Percentiles rank a stretch among this genome's conserved stretches.
Conservation (phyloP, 2,113 vertebrate species). For the Carollia perspicillata region DNA sequence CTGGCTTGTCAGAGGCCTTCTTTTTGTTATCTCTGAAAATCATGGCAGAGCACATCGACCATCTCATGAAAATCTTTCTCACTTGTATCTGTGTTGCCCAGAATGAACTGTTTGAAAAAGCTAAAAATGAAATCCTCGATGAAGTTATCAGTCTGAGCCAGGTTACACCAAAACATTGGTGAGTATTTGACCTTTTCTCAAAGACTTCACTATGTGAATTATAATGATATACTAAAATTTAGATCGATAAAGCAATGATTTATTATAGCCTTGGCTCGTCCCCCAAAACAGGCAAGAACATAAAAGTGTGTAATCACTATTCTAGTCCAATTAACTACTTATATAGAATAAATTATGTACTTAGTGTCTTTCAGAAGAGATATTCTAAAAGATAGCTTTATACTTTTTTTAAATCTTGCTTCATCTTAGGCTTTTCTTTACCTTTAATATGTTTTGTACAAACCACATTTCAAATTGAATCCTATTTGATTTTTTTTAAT, state of each 20-base stretch:
- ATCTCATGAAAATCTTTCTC: not conserved
- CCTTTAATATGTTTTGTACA: not conserved
- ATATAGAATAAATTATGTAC: not conserved
- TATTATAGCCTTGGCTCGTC: not conserved
- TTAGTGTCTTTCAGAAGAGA: not conserved
- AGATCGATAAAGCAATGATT: not conserved
- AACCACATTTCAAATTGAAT: slow-evolving; percentile 20
- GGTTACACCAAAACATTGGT: slow-evolving; percentile 98
- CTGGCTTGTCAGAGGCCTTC: not conserved
- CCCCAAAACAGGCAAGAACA: not conserved
- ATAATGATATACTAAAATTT: slow-evolving; percentile 3
- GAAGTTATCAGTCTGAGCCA: slow-evolving; percentile 99
- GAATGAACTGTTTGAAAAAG: slow-evolving; percentile 98
- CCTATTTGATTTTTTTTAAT: not conserved
- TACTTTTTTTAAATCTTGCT: not conserved
- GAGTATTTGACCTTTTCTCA: slow-evolving; percentile 69
- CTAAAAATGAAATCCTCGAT: slow-evolving; percentile 99
- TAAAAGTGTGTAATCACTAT: not conserved
- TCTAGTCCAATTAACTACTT: not conserved
- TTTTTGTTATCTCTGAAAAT: slow-evolving; percentile 4
- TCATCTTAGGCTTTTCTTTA: not conserved
- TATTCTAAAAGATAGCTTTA: not conserved
- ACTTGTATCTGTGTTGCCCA: slow-evolving; percentile 69
- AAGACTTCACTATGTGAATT: not conserved
- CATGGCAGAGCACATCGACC: not conserved